Evolutionary conservation across 2,888 invertebrate genomes (phyloP), one percentile per base, ranked within the genome.

Genomic region (Artemia sinica): DNA sequence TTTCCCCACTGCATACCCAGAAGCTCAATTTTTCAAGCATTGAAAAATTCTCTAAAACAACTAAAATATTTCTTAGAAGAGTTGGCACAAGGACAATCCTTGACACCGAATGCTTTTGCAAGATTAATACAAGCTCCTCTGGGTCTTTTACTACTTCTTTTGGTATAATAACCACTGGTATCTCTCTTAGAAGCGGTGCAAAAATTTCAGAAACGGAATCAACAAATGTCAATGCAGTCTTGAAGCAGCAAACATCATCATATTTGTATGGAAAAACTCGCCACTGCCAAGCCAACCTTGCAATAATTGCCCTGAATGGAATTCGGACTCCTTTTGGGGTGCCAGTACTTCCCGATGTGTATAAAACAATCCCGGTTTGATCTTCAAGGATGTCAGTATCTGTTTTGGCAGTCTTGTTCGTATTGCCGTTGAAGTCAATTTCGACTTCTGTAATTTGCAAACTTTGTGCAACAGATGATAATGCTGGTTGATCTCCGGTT

Each of bases 331-430:
- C 92, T 84, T 92, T 92, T 8, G 91, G 91, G 18, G 88, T 80
- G 0, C 91, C 92, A 0, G 91, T 91, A 75, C 91, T 91, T 13
- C 92, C 93, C 49, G 92, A 92, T 63, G 91, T 91, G 74, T 89
- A 91, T 18, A 90, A 78, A 18, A 90, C 84, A 66, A 88, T 84
- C 0, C 86, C 88, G 10, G 86, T 80, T 74, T 83, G 82, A 14
- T 74, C 72, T 9, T 71, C 70, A 28, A 71, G 51, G 28, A 18
- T 68, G 49, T 66, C 50, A n/a, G 63, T 14, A 58, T 58, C 58
- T 14, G n/a, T 58, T 58, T 58, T 18, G 14, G 18, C 1, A 18
- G 18, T 10, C 18, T 8, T 58, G 58, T 58, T 58, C 2, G 28
- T 28, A 28, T 28, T 28, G 28, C 83, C 80, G 41, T 83, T 80